Conservation (phyloP, 2,113 vertebrate species). For the Chionis minor region DNA sequence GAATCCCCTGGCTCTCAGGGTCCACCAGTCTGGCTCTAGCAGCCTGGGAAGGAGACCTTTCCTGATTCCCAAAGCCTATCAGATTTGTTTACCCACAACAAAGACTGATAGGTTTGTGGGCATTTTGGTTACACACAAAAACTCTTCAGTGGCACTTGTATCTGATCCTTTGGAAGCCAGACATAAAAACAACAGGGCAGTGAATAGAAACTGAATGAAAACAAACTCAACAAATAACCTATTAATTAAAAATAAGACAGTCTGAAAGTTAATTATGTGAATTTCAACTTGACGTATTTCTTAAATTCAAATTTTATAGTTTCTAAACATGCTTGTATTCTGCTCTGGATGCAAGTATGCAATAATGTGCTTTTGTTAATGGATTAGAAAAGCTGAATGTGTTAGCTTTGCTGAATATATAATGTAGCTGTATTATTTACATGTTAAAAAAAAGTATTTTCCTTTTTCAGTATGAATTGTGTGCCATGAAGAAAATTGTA, state of each 20-base stretch:
- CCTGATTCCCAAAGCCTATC: too few species aligned
- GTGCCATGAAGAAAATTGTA: background rate
- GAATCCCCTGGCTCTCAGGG: background rate
- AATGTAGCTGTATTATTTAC: background rate
- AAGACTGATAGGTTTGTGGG: background rate
- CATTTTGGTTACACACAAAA: background rate
- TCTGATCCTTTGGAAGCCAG: background rate
- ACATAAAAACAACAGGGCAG: background rate
- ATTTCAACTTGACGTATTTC: background rate
- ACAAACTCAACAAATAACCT: background rate
- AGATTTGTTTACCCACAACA: background rate
- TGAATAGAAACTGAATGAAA: background rate
- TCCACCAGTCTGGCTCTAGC: background rate
- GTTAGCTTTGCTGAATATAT: background rate
- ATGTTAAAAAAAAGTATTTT: background rate
- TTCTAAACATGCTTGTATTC: background rate
- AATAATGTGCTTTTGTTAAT: background rate
- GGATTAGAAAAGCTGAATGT: background rate
- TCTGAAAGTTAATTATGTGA: background rate
- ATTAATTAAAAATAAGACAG: background rate
- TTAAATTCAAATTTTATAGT: background rate
- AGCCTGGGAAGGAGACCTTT: background rate
- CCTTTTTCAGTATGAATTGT: background rate
- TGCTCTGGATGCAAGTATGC: background rate
- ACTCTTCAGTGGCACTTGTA: background rate